Conservation (phyloP, 2,888 invertebrate genomes). For the Abrostola tripartita region DNA sequence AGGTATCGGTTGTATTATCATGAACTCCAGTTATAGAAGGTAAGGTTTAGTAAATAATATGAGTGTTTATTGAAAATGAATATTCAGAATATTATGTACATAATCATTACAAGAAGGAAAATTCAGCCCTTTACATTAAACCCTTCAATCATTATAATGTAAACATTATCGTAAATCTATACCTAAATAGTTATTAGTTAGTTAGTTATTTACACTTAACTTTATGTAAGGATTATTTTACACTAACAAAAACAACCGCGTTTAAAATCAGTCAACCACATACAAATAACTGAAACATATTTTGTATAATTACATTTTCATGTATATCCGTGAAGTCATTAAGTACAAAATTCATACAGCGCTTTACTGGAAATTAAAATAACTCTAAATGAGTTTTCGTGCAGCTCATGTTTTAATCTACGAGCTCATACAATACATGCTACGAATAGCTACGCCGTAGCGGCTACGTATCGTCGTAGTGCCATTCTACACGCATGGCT, state of each 20-base stretch:
- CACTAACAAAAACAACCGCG: background rate
- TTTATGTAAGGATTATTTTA: background rate
- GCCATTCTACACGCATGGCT: slow-evolving; percentile 60
- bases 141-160: too few species aligned
- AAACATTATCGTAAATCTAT: too few species aligned
- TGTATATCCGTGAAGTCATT: background rate
- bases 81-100: too few species aligned
- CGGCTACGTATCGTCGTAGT: slow-evolving; percentile 54
- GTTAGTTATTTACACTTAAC: background rate
- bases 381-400: slow-evolving; percentile 1
- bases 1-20: too few species aligned
- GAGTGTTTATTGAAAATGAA: too few species aligned
- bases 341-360: background rate
- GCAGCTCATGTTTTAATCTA: slow-evolving; percentile 29
- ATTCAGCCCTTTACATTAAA: too few species aligned
- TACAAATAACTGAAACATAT: background rate
- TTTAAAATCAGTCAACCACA: background rate
- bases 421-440: background rate
- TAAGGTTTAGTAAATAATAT: too few species aligned
- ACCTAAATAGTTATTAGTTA: too few species aligned
- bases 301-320: background rate
- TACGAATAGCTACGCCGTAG: slow-evolving; percentile 45
- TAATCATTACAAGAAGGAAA: too few species aligned
- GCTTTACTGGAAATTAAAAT: background rate
- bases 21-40: too few species aligned